These are phyloP conservation scores for Nicator chloris DNA, from an alignment of 2,113 vertebrate species.

Conservation along the genomic window DNA sequence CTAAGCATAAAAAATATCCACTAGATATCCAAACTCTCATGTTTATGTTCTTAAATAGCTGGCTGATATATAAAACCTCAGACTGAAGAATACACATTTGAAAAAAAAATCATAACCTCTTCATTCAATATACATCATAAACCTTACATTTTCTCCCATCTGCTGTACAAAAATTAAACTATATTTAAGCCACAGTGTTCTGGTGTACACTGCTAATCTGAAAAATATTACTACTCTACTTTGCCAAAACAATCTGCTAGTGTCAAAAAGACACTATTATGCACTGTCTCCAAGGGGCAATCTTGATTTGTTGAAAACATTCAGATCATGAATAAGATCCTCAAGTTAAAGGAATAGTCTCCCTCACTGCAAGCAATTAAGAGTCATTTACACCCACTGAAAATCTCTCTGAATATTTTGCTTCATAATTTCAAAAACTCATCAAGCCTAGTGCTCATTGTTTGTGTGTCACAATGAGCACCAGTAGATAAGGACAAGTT, in stretches of 20 bases:
- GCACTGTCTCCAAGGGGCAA: conserved; percentile 1
- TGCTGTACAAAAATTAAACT: neutral
- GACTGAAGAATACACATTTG: neutral
- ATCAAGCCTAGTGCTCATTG: neutral
- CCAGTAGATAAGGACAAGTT: neutral
- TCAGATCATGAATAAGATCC: conserved; percentile 25
- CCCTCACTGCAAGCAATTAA: conserved; percentile 36
- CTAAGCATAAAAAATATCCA: neutral
- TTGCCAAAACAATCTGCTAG: conserved; percentile 19
- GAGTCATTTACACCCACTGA: conserved; percentile 53
- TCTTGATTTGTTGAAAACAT: conserved; percentile 19
- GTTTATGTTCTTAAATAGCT: neutral
- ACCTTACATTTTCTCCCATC: neutral
- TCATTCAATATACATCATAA: neutral
- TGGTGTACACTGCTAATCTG: neutral
- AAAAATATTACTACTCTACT: neutral
- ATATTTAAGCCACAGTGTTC: conserved; percentile 4
- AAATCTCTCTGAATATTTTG: conserved; percentile 58
- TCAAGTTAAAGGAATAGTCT: conserved; percentile 17
- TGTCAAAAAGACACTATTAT: conserved; percentile 25
- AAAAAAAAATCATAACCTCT: neutral
- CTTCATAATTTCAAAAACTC: neutral
- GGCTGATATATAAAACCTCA: neutral
- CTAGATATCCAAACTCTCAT: neutral
- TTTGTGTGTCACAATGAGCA: neutral